phyloP scores from a whole-genome alignment of 2,888 invertebrate species.

The Drosophila cracens region DNA sequence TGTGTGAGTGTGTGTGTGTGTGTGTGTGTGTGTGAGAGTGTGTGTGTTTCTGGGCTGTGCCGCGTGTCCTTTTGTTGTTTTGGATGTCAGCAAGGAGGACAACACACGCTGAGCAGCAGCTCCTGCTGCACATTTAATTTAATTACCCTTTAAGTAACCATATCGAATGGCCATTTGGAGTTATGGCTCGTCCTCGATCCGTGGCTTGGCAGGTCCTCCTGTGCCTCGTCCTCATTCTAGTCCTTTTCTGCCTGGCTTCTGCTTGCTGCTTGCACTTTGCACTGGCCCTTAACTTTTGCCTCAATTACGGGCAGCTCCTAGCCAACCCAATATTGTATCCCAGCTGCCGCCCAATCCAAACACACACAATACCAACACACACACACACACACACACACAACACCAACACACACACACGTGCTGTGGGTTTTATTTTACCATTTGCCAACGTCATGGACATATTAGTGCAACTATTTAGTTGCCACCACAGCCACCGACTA shows the following conservation, averaged over 20 bases:
- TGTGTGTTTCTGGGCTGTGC: slow-evolving; percentile 20
- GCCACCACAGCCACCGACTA: slow-evolving; percentile 42
- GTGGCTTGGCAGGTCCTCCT: neutral
- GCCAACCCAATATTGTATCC: slow-evolving; percentile 9
- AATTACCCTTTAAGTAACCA: slow-evolving; percentile 84
- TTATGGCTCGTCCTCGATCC: slow-evolving; percentile 42
- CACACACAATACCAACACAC: slow-evolving; percentile 6
- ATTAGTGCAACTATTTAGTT: slow-evolving; percentile 77
- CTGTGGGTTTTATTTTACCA: slow-evolving; percentile 74
- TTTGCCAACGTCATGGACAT: slow-evolving; percentile 59
- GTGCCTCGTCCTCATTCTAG: slow-evolving; percentile 2
- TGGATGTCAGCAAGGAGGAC: slow-evolving; percentile 65
- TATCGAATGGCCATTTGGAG: slow-evolving; percentile 80
- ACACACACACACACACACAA: slow-evolving; percentile 10
- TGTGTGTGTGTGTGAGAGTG: neutral
- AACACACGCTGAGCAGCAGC: slow-evolving; percentile 44
- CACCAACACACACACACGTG: slow-evolving; percentile 51
- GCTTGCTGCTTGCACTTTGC: slow-evolving; percentile 50
- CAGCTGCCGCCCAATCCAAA: slow-evolving; percentile 26
- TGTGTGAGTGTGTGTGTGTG: neutral
- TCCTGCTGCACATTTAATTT: slow-evolving; percentile 75
- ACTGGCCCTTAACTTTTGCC: slow-evolving; percentile 48
- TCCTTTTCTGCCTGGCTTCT: slow-evolving; percentile 23
- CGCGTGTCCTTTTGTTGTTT: slow-evolving; percentile 66
- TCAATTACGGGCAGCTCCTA: slow-evolving; percentile 57